Base-by-base conservation (phyloP, 2,888 invertebrate species). In the Leptinotarsa rubiginosa region DNA sequence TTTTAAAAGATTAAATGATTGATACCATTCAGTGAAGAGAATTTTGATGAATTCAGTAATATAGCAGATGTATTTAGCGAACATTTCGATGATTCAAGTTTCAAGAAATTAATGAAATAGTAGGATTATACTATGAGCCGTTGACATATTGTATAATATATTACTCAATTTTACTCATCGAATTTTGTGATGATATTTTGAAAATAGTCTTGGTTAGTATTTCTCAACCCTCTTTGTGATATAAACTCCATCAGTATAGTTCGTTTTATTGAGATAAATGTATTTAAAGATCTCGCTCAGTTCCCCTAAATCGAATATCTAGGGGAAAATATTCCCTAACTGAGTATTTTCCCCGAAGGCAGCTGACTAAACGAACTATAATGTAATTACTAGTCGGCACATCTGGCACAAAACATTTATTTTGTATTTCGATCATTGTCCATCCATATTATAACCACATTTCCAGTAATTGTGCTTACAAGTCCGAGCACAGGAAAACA, bases 271-370 rank as follows among this genome's bases (percentile, higher is more conserved):
- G 25, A n/a, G 62, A 62, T 18, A n/a, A 62, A 62, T 41, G 62
- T 62, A 62, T 62, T 62, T 62, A 3, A 62, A 62, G 41, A 62
- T 62, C 62, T 31, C 41, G 31, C 31, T 31, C 31, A 5, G 20
- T 31, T 5, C 62, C 62, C 54, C 54, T 56, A 20, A 22, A 20
- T 56, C 7, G 25, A 31, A 3, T 31, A 25, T n/a, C 10, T 62
- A 62, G 62, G 62, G 62, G 62, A 41, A 18, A 41, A 62, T 31
- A 15, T 18, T 18, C n/a, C 18, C 62, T 18, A 62, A 62, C n/a
- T 62, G 62, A 41, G 59, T 59, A 12, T 62, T 12, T 62, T 41
- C n/a, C 62, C 41, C 18, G 62, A 12, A 62, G 62, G 62, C 62
- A 31, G 16, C 62, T 31, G 62, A 41, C 41, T n/a, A 31, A 31